Conservation (phyloP, 1,140 invertebrate species). For the Elysia chlorotica region DNA sequence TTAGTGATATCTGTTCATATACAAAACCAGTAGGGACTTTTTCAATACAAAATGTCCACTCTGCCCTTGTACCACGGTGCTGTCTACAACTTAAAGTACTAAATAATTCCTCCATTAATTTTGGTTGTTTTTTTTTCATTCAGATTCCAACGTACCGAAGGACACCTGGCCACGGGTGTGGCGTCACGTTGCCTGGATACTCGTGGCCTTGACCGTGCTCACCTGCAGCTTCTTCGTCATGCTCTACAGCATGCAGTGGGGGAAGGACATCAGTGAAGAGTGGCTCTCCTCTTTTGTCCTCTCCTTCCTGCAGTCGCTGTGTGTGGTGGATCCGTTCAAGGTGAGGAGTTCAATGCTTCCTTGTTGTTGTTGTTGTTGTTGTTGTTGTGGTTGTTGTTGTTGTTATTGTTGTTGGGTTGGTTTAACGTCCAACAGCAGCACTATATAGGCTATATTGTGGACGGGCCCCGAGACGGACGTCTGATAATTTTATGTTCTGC, state of each 20-base stretch:
- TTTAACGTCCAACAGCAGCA: too few relatives aligned
- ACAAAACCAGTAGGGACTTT: too few relatives aligned
- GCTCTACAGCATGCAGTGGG: constrained; percentile 52
- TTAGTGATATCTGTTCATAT: too few relatives aligned
- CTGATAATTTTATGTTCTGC: too few relatives aligned
- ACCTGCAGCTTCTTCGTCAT: constrained; percentile 44
- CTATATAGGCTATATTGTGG: too few relatives aligned
- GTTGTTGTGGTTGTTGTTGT: too few relatives aligned
- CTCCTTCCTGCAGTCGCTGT: constrained; percentile 43
- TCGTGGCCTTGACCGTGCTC: constrained; percentile 28
- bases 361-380: background rate
- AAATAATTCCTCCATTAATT: too few relatives aligned
- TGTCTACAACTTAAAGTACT: too few relatives aligned
- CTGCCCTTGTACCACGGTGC: background rate
- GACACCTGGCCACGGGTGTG: constrained; percentile 35
- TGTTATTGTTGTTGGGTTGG: too few relatives aligned
- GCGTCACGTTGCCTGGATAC: constrained; percentile 41
- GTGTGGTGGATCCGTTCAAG: constrained; percentile 51
- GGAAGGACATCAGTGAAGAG: constrained; percentile 41
- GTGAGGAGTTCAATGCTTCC: constrained; percentile 19
- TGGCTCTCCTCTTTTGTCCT: constrained; percentile 51
- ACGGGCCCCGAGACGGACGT: too few relatives aligned
- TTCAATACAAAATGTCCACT: background rate
- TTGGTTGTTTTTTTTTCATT: too few relatives aligned
- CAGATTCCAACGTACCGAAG: constrained; percentile 20